Evolutionary conservation across 2,113 vertebrate genomes (phyloP).

Genomic region (Clupea harengus): DNA sequence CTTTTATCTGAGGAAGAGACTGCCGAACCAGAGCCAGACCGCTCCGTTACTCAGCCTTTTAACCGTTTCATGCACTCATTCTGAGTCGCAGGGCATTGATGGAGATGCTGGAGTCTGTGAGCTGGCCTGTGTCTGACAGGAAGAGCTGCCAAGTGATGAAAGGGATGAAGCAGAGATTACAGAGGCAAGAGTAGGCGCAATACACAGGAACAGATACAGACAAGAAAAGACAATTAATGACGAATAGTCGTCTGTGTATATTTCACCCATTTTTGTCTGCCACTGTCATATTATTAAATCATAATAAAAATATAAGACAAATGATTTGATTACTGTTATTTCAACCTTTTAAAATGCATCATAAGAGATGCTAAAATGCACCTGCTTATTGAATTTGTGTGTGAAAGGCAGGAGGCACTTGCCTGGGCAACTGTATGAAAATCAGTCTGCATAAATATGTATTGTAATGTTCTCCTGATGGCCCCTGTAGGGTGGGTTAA

Average conservation of each 20-base stretch:
- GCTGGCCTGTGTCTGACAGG: neutral
- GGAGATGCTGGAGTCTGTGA: neutral
- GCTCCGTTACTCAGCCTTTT: neutral
- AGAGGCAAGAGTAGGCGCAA: neutral
- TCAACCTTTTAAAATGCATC: neutral
- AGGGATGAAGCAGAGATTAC: neutral
- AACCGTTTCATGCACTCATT: neutral
- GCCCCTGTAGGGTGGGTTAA: neutral
- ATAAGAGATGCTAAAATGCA: neutral
- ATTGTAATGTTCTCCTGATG: neutral
- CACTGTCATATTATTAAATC: neutral
- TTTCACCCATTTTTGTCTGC: neutral
- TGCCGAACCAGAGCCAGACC: neutral
- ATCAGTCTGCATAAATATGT: neutral
- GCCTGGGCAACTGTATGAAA: neutral
- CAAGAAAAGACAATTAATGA: neutral
- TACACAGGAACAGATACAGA: neutral
- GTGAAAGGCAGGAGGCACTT: neutral
- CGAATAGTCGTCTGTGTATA: neutral
- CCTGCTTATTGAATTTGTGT: neutral
- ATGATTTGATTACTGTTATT: neutral
- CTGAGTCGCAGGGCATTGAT: neutral
- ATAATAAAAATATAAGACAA: neutral
- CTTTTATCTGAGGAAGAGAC: neutral
- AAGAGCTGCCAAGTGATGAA: neutral